Conservation (phyloP, 2,888 invertebrate genomes). For the Fragum whitleyi region DNA sequence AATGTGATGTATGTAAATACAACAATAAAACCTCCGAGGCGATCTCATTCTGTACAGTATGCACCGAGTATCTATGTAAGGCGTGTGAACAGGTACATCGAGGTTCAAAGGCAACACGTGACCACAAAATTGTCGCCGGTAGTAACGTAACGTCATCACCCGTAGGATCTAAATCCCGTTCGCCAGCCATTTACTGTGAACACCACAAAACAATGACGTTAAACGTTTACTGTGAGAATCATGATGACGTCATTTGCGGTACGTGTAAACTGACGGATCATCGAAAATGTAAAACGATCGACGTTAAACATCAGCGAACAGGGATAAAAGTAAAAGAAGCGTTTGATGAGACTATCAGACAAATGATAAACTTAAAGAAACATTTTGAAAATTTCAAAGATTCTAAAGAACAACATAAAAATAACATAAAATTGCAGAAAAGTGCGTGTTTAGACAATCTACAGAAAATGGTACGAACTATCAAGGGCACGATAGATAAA, state of each 20-base stretch:
- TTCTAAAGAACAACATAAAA: not conserved
- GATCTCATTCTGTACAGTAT: not conserved
- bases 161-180: not conserved
- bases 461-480: not conserved
- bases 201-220: slow-evolving; percentile 5
- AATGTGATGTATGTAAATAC: not conserved
- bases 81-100: not conserved
- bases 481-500: not conserved
- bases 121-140: not conserved
- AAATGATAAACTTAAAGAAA: not conserved
- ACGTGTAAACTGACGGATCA: not conserved
- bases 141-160: not conserved
- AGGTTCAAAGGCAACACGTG: not conserved
- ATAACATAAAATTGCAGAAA: not conserved
- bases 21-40: not conserved
- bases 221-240: not conserved
- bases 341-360: not conserved
- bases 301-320: not conserved
- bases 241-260: not conserved
- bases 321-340: not conserved
- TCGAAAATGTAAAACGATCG: not conserved
- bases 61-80: not conserved
- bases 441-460: not conserved
- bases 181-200: not conserved
- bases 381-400: not conserved